A percentile compares a stretch with the other conserved stretches of the same genome.
These are phyloP conservation scores for Aplysina aerophoba DNA, from an alignment of 37 sponge, comb jelly and placozoan genomes.

Conservation along the genomic window DNA sequence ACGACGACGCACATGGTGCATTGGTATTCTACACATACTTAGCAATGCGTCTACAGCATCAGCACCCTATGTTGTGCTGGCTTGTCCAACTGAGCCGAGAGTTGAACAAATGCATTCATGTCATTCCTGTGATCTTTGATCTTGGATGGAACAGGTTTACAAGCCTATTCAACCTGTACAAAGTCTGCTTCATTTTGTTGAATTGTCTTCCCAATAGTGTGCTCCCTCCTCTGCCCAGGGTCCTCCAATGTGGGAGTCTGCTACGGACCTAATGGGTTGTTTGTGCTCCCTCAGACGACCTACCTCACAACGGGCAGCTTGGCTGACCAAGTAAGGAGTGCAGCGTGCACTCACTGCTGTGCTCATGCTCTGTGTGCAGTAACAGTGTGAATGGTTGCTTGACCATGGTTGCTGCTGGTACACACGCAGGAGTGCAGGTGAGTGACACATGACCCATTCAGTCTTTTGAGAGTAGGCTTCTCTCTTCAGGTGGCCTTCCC, in stretches of 20 bases:
- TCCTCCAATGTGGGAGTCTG: conserved; percentile 19
- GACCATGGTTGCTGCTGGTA: no score
- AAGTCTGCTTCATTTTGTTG: no score
- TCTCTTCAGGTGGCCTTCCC: conserved; percentile 41
- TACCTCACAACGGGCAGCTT: conserved; percentile 83
- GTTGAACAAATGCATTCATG: no score
- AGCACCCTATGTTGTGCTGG: no score
- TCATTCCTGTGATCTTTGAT: no score
- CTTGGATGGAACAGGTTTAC: no score
- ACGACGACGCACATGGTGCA: no score
- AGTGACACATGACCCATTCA: neutral
- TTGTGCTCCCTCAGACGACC: conserved; percentile 84
- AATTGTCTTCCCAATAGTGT: neutral
- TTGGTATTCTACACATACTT: no score
- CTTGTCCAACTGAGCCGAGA: no score
- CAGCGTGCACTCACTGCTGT: no score
- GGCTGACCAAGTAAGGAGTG: conserved; percentile 69
- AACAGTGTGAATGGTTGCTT: neutral
- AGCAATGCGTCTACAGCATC: no score
- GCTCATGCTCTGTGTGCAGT: neutral
- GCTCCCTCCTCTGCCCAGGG: conserved; percentile 24
- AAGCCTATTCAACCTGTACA: no score
- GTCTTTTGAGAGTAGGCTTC: neutral
- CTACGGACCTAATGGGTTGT: conserved; percentile 43
- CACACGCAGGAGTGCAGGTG: neutral